Percentiles rank a stretch among this genome's conserved stretches.
Evolutionary conservation across 2,888 invertebrate species (phyloP).

Genomic region (Myathropa florea): DNA sequence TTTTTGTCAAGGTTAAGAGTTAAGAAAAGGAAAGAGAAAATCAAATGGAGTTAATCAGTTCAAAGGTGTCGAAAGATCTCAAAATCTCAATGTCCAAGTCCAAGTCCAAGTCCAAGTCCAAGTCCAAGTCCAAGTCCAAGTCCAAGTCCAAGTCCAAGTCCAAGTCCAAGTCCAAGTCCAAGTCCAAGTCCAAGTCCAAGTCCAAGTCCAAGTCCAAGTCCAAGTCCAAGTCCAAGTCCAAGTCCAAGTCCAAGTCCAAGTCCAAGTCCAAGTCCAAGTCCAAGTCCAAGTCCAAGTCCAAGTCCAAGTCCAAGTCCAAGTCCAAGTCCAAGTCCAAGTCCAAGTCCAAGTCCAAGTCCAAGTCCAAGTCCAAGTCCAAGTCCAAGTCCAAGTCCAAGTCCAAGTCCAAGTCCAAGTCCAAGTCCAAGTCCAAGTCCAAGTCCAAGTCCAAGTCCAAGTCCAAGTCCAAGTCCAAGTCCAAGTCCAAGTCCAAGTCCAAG

Average conservation of each 20-base stretch:
- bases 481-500: conserved; percentile 34
- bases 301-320: conserved; percentile 20
- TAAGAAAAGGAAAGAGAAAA: conserved; percentile 19
- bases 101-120: conserved; percentile 37
- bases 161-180: conserved; percentile 32
- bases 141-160: conserved; percentile 36
- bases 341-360: conserved; percentile 36
- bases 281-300: conserved; percentile 28
- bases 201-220: conserved; percentile 9
- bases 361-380: conserved; percentile 38
- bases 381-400: conserved; percentile 35
- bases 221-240: conserved; percentile 36
- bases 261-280: conserved; percentile 32
- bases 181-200: conserved; percentile 36
- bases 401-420: conserved; percentile 36
- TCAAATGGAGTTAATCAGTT: too few relatives aligned
- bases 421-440: conserved; percentile 32
- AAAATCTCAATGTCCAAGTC: conserved; percentile 34
- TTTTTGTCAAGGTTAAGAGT: conserved; percentile 19
- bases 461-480: conserved; percentile 28
- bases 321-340: conserved; percentile 35
- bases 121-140: conserved; percentile 38
- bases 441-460: conserved; percentile 35
- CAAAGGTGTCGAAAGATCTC: too few relatives aligned
- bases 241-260: conserved; percentile 36